Base-by-base conservation (phyloP, 2,113 vertebrate genomes). In the Sander lucioperca region DNA sequence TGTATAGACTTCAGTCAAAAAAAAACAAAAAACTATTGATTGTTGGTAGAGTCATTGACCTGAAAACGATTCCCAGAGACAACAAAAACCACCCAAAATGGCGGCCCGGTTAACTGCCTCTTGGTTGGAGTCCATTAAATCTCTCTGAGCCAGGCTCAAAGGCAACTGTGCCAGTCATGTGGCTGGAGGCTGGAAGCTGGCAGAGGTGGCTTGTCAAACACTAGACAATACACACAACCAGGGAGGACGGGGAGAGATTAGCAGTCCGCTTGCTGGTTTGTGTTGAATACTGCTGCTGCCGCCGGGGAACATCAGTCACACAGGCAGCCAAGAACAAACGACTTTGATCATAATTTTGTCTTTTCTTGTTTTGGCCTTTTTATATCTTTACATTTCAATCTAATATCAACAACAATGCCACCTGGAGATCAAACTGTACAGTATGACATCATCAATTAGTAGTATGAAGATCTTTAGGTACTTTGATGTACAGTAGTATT, bases 151-250 rank as follows among this genome's bases (percentile, higher is more conserved):
- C 82, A 70, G 47, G 63, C 72, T 87, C n/a, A n/a, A 54, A 61
- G 76, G 59, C 36, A 9, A n/a, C 75, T 56, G 65, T 81, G 73
- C 84, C 77, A 77, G 79, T 83, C 82, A 69, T 77, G 69, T 72
- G 77, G 72, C 79, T 85, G 78, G 27, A 77, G 83, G 73, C 87
- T 70, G 75, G 63, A 84, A 67, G 61, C 79, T 84, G 79, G 69
- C 79, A 85, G 78, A 89, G 85, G 83, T 84, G 77, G 56, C 86
- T 85, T 86, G 82, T 87, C 90, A 82, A 88, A 85, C 23, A 43
- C 73, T 74, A 64, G 72, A 87, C 88, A 88, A 84, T 77, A 59
- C 79, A 78, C 72, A 86, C 81, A 76, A 85, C 69, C 78, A 57
- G 83, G 72, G 79, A 85, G 80, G 77, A 83, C 78, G 74, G 86